Percentiles rank a stretch among this genome's conserved stretches.
phyloP scores from a whole-genome alignment of 2,888 invertebrate genomes.

The Orgyia antiqua region DNA sequence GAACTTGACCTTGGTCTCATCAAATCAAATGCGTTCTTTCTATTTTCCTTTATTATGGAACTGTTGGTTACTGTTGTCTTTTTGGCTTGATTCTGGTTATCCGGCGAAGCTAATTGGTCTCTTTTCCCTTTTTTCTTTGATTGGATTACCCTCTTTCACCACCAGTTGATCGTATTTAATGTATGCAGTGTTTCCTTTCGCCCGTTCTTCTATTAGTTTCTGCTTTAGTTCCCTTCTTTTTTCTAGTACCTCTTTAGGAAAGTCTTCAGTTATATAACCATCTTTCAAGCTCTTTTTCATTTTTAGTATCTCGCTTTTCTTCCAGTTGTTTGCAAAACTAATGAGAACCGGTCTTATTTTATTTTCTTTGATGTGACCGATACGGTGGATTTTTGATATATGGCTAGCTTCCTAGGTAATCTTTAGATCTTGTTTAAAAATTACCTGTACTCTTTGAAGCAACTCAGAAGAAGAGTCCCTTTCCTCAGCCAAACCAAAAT shows the following conservation, averaged over 20 bases:
- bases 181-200: slow-evolving; percentile 4
- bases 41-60: slow-evolving; percentile 5
- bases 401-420: neutral
- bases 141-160: slow-evolving; percentile 1
- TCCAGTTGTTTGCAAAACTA: slow-evolving; percentile 1
- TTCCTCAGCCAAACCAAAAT: neutral
- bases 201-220: slow-evolving; percentile 6
- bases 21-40: slow-evolving; percentile 11
- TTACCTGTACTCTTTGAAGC: neutral
- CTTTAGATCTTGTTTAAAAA: neutral
- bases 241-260: slow-evolving; percentile 4
- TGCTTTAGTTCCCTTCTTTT: slow-evolving; percentile 3
- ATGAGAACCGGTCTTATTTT: slow-evolving; percentile 2
- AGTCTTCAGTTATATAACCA: slow-evolving; percentile 2
- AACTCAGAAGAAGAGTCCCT: neutral
- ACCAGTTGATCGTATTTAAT: slow-evolving; percentile 3
- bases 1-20: slow-evolving; percentile 13
- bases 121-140: slow-evolving; percentile 11
- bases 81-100: neutral
- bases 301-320: slow-evolving; percentile 1
- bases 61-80: neutral
- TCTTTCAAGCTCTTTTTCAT: slow-evolving; percentile 1
- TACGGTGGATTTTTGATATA: slow-evolving; percentile 1
- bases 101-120: slow-evolving; percentile 8
- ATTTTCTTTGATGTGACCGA: neutral